phyloP scores from a whole-genome alignment of 2,113 vertebrate species.

The Laterallus jamaicensis region DNA sequence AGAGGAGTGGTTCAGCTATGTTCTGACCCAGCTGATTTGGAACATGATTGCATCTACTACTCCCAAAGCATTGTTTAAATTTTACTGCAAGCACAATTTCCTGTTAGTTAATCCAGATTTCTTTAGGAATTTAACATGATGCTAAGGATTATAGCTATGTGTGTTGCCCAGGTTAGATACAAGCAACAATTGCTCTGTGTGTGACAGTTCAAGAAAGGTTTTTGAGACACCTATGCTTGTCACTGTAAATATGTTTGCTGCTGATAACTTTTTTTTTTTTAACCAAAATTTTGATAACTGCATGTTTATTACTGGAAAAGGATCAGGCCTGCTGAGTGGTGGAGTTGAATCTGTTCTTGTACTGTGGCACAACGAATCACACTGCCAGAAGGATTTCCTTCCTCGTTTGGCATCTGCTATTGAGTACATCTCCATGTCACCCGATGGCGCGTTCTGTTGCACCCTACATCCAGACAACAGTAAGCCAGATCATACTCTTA shows the following conservation, averaged over 20 bases:
- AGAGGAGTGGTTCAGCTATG: background rate
- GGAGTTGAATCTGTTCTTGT: constrained; percentile 92
- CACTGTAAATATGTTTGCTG: background rate
- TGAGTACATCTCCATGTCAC: constrained; percentile 82
- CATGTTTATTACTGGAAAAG: constrained; percentile 64
- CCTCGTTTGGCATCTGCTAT: constrained; percentile 90
- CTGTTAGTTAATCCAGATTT: background rate
- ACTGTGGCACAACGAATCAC: constrained; percentile 84
- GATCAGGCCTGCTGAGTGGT: constrained; percentile 88
- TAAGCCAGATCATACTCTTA: constrained; percentile 67
- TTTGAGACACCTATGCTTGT: background rate
- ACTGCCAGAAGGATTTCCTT: constrained; percentile 85
- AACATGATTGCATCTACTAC: background rate
- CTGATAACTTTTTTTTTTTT: background rate
- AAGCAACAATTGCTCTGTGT: background rate
- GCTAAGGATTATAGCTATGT: background rate
- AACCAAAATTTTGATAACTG: background rate
- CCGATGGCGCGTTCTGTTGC: constrained; percentile 84
- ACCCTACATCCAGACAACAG: constrained; percentile 94
- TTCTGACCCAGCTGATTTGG: background rate
- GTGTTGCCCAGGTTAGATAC: background rate
- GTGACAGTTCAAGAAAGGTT: background rate
- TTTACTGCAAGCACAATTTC: background rate
- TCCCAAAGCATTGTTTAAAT: background rate
- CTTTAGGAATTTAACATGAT: background rate